These are phyloP conservation scores for Calliopum simillimum DNA, from an alignment of 2,888 invertebrate genomes.

Conservation along the genomic window DNA sequence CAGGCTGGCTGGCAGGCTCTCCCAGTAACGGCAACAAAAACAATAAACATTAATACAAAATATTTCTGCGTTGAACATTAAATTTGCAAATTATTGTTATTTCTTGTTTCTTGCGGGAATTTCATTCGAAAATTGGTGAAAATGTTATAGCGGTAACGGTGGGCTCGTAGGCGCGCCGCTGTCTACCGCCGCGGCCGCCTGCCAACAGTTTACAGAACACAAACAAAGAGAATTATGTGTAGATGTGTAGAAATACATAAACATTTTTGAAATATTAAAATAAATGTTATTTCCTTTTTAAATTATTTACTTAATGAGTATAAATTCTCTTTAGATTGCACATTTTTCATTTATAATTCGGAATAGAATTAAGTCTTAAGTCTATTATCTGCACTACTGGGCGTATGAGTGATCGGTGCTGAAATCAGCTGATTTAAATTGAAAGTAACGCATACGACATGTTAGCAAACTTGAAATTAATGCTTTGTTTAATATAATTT, in stretches of 20 bases:
- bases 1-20: not conserved
- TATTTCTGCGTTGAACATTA: conserved; percentile 40
- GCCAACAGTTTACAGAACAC: too few species aligned
- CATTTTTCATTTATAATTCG: not conserved
- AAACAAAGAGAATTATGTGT: too few species aligned
- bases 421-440: not conserved
- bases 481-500: too few species aligned
- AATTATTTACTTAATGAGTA: not conserved
- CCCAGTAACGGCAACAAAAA: conserved; percentile 15
- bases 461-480: too few species aligned
- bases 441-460: too few species aligned
- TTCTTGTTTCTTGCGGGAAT: conserved; percentile 27
- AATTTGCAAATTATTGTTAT: conserved; percentile 42
- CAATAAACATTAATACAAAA: conserved; percentile 25
- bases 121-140: not conserved
- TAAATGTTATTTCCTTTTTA: too few species aligned
- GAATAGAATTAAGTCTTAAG: not conserved
- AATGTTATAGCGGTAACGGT: not conserved
- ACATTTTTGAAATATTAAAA: too few species aligned
- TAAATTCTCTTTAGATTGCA: not conserved
- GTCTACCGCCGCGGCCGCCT: too few species aligned
- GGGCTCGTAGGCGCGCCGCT: not conserved
- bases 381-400: not conserved
- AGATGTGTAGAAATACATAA: too few species aligned
- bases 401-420: not conserved